Base-by-base conservation (phyloP, 2,888 invertebrate genomes). In the Eupithecia inturbata region DNA sequence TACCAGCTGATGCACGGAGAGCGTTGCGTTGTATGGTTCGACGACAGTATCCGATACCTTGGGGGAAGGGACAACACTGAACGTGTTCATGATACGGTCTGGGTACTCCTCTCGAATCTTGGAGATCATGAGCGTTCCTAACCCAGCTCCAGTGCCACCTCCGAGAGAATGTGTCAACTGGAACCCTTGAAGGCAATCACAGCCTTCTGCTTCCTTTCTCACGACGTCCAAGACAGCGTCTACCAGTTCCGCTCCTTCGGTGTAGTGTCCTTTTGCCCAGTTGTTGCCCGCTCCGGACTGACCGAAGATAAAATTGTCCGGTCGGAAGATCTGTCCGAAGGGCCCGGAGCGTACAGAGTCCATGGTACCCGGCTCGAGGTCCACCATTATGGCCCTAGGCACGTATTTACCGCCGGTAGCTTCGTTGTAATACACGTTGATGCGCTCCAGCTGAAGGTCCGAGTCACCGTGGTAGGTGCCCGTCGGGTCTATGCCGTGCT, bases 1-100 rank as follows among this genome's bases (percentile, higher is more conserved):
- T 39, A 97, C 97, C 26, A 97, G 91, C 85, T 97, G 96, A 82
- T 97, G 96, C 64, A 96, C 96, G 19, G 97, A 97, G 31, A 97
- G 93, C 1, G 97, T 97, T 31, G 97, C 97, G 84, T 97, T 97
- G 93, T 97, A 97, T 0, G 97, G 97, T 86, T 97, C 97, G 7
- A 97, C 96, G 10, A 97, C 97, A 1, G 97, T 97, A 88, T 97
- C 97, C 0, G 97, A 97, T 69, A 97, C 96, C 92, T 97, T 97
- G 2, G 97, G 97, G 0, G 96, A 96, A 0, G 97, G 97, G 9
- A 97, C 96, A 45, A 97, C 96, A 77, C 96, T 96, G 87, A 96
- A 97, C 0, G 96, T 96, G 84, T 95, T 96, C 96, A 97, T 96
- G 80, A 97, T 97, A 78, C 97, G 94, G 86, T 97, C 97, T 0